Conservation (phyloP, 2,113 vertebrate genomes). For the Rhombomys opimus region DNA sequence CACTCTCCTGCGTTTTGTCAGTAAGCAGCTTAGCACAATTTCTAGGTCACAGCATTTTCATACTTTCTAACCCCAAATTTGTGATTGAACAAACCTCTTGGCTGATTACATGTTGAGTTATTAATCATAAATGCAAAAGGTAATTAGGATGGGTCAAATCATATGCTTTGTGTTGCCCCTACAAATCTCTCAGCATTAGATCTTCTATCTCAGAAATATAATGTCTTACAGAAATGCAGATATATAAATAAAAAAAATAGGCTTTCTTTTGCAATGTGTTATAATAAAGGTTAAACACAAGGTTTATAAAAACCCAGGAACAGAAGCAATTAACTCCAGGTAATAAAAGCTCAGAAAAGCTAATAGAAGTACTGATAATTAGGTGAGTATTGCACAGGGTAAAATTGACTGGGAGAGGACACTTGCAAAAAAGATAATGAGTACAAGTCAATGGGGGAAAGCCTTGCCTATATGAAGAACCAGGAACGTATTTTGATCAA, state of each 20-base stretch:
- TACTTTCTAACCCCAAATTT: not conserved
- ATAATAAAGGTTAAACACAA: constrained; percentile 42
- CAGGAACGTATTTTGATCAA: not conserved
- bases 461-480: not conserved
- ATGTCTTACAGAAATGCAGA: not conserved
- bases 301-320: constrained; percentile 21
- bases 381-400: not conserved
- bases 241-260: constrained; percentile 32
- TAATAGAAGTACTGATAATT: not conserved
- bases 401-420: not conserved
- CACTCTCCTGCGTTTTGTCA: not conserved
- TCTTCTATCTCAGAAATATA: not conserved
- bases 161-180: not conserved
- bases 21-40: not conserved
- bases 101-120: not conserved
- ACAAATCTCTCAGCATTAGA: not conserved
- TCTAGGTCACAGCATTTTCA: not conserved
- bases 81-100: not conserved
- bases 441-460: not conserved
- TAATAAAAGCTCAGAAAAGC: constrained; percentile 44
- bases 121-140: not conserved
- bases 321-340: constrained; percentile 50
- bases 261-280: not conserved
- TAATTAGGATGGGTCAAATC: not conserved
- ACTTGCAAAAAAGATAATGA: not conserved